Conservation (phyloP, 2,113 vertebrate genomes). For the human (Homo sapiens) region GRCh38 chr5:172789001-172789500, state of each 20-base stretch:
- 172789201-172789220: background rate
- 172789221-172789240: background rate
- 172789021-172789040: background rate
- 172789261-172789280: background rate
- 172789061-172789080: background rate
- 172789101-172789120: background rate
- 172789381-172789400: accelerated
- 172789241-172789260: background rate
- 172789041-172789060: background rate
- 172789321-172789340: background rate
- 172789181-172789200: background rate
- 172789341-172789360: background rate
- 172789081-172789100: constrained; percentile 11
- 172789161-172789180: background rate
- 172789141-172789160: background rate
- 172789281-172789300: background rate
- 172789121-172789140: accelerated
- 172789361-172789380: accelerated
- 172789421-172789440: too few relatives aligned
- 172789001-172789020: background rate
- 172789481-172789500: background rate
- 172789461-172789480: background rate
- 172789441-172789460: background rate
- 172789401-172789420: background rate
- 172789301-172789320: background rate